Conservation (phyloP, 2,113 vertebrate genomes). For the Apteryx mantelli region DNA sequence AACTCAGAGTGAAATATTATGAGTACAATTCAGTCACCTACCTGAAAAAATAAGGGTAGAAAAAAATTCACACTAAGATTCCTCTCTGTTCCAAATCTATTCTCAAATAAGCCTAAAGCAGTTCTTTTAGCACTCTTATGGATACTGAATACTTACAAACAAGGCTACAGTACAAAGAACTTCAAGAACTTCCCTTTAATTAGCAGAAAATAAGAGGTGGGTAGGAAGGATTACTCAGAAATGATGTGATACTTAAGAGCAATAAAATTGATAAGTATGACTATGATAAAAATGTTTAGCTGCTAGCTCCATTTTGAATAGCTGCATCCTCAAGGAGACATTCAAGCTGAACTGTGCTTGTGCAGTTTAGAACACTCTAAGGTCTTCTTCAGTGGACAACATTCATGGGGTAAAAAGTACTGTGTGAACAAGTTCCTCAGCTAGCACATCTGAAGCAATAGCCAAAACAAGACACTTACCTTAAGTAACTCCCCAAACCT, state of each 20-base stretch:
- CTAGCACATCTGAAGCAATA: neutral
- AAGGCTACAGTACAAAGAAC: neutral
- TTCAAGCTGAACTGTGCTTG: neutral
- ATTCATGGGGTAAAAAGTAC: neutral
- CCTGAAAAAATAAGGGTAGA: neutral
- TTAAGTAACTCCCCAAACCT: accelerated
- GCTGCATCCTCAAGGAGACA: neutral
- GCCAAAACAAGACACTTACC: neutral
- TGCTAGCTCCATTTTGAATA: neutral
- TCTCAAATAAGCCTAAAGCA: neutral
- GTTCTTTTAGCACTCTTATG: neutral
- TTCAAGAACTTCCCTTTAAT: neutral
- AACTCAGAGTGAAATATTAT: neutral
- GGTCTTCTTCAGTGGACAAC: neutral
- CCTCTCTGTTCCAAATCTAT: neutral
- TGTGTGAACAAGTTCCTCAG: neutral
- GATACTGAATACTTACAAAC: neutral
- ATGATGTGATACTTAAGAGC: neutral
- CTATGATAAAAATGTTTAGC: neutral
- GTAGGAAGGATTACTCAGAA: neutral
- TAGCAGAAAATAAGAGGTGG: neutral
- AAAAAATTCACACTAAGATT: neutral
- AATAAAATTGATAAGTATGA: neutral
- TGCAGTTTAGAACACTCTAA: neutral
- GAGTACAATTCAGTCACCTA: neutral